These are phyloP conservation scores for Aphelinus atriplicis DNA, from an alignment of 1,140 invertebrate species.

Conservation along the genomic window DNA sequence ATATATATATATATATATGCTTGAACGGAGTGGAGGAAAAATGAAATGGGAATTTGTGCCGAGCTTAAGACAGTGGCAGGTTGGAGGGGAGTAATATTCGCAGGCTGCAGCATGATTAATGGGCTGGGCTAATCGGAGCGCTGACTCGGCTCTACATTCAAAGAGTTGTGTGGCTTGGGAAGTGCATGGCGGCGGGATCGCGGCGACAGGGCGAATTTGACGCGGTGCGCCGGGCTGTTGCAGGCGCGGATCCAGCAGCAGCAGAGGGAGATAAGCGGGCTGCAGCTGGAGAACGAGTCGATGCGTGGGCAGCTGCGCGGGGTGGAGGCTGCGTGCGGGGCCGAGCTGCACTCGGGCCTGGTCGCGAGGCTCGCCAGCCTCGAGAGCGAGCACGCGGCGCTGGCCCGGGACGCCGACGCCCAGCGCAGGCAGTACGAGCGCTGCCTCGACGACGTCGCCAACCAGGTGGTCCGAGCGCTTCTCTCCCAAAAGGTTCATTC, in stretches of 20 bases:
- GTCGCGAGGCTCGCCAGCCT: conserved; percentile 72
- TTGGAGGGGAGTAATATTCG: too few relatives aligned
- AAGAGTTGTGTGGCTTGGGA: too few relatives aligned
- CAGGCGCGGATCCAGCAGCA: conserved; percentile 80
- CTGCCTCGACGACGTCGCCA: conserved; percentile 81
- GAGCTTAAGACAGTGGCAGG: too few relatives aligned
- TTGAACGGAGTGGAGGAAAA: too few relatives aligned
- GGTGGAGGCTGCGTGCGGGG: conserved; percentile 67
- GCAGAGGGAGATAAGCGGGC: conserved; percentile 74
- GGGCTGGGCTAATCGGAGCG: too few relatives aligned
- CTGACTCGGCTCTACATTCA: too few relatives aligned
- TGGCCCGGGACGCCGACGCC: conserved; percentile 71
- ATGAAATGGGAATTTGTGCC: too few relatives aligned
- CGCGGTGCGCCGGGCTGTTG: conserved; percentile 43
- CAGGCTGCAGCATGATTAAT: too few relatives aligned
- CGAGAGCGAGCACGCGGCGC: conserved; percentile 71
- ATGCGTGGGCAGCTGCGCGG: conserved; percentile 73
- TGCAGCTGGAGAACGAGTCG: conserved; percentile 80
- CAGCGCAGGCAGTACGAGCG: conserved; percentile 77
- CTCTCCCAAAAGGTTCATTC: conserved; percentile 81
- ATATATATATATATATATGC: too few relatives aligned
- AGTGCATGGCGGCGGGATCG: too few relatives aligned
- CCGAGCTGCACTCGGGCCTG: conserved; percentile 67
- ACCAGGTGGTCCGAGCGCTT: conserved; percentile 82
- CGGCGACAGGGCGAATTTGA: too few relatives aligned